A percentile compares a stretch with the other conserved stretches of the same genome.
Conservation (phyloP, 2,113 vertebrate genomes). For the Maylandia zebra region DNA sequence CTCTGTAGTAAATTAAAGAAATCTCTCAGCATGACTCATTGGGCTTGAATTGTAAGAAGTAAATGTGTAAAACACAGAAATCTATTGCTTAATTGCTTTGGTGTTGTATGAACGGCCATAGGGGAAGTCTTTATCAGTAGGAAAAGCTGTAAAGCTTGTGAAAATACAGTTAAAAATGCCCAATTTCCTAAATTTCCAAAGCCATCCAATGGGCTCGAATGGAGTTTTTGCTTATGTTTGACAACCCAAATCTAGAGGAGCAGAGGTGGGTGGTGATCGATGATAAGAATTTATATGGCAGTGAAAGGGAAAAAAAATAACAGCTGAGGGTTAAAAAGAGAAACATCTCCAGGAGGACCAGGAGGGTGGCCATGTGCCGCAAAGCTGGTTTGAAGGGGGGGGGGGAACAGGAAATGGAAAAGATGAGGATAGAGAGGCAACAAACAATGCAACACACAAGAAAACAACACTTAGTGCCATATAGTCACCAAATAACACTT, state of each 20-base stretch:
- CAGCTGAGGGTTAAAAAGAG: not conserved
- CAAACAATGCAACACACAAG: not conserved
- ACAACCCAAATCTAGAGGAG: not conserved
- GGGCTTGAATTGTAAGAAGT: not conserved
- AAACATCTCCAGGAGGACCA: not conserved
- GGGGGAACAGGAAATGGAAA: not conserved
- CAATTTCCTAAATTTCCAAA: not conserved
- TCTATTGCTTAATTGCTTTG: not conserved
- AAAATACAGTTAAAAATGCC: not conserved
- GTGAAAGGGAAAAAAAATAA: accelerated
- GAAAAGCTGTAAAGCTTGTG: not conserved
- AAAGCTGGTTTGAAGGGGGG: not conserved
- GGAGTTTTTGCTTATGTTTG: not conserved
- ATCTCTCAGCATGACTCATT: not conserved
- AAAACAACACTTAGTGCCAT: not conserved
- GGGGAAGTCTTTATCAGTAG: not conserved
- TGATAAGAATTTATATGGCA: not conserved
- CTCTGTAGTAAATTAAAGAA: not conserved
- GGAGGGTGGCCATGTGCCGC: not conserved
- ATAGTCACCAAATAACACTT: not conserved
- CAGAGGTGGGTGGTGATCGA: not conserved
- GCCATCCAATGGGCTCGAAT: not conserved
- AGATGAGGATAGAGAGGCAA: not conserved
- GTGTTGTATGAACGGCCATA: not conserved
- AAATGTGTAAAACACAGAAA: not conserved